A percentile compares a stretch with the other conserved stretches of the same genome.
Evolutionary conservation across 2,113 vertebrate genomes (phyloP).

Genomic region (Myiagra hebetior): DNA sequence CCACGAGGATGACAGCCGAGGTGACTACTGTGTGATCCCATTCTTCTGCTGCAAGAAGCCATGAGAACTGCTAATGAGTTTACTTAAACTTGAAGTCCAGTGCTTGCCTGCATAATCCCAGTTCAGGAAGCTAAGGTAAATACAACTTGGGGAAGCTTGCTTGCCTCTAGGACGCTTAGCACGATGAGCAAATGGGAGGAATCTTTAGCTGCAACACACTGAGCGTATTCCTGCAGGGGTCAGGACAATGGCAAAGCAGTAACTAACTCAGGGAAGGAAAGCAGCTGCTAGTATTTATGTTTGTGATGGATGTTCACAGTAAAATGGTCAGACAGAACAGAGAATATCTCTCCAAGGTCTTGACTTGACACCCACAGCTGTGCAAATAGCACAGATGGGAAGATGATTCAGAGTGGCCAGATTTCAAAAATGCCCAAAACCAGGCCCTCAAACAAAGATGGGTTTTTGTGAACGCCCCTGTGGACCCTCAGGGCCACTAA

Average conservation of each 20-base stretch:
- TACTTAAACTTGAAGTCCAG: background rate
- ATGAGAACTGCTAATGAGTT: slow-evolving; percentile 1
- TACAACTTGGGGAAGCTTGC: background rate
- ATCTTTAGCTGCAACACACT: background rate
- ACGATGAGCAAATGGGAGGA: background rate
- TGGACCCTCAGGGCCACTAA: background rate
- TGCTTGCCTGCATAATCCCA: background rate
- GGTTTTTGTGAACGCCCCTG: background rate
- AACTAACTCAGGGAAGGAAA: background rate
- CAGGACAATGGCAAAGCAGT: slow-evolving; percentile 8
- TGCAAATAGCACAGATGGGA: slow-evolving; percentile 46
- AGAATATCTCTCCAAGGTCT: slow-evolving; percentile 49
- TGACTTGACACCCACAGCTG: slow-evolving; percentile 56
- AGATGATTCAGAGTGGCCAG: slow-evolving; percentile 41
- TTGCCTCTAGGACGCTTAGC: background rate
- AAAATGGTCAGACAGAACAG: slow-evolving; percentile 46
- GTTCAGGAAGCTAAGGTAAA: slow-evolving; percentile 3
- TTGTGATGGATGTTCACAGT: slow-evolving; percentile 49
- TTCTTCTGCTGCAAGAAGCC: background rate
- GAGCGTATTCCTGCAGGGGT: background rate
- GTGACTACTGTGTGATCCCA: background rate
- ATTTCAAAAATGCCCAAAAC: slow-evolving; percentile 26
- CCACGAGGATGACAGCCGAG: background rate
- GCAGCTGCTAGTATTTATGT: slow-evolving; percentile 50
- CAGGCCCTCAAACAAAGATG: slow-evolving; percentile 9